Percentiles rank a stretch among this genome's conserved stretches.
phyloP scores from a whole-genome alignment of 2,797 vertebrate genomes.

The Rhadinocentrus ornatus region DNA sequence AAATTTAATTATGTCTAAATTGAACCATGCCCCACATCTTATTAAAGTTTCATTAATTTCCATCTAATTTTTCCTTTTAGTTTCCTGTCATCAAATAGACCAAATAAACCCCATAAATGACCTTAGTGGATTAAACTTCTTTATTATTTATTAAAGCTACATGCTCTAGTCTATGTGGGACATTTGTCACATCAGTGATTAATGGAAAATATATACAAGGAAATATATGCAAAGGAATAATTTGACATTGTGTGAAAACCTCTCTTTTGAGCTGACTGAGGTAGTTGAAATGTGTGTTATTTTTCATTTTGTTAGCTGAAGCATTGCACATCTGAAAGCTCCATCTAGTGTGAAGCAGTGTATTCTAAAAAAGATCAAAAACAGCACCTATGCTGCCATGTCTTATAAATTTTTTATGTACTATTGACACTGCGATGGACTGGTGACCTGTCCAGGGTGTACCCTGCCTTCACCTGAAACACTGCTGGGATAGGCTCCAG shows the following conservation, averaged over 20 bases:
- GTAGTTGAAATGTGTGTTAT: background rate
- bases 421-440: too few species aligned
- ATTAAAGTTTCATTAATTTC: background rate
- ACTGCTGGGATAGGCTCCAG: too few species aligned
- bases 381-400: background rate
- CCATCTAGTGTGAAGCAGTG: background rate
- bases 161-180: background rate
- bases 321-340: background rate
- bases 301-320: too few species aligned
- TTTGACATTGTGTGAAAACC: slow-evolving; percentile 11
- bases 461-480: too few species aligned
- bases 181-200: slow-evolving; percentile 5
- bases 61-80: background rate
- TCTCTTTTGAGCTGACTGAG: background rate
- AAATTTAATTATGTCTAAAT: background rate
- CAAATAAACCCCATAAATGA: background rate
- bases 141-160: background rate
- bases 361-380: slow-evolving; percentile 3
- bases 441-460: too few species aligned
- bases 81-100: background rate
- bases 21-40: background rate
- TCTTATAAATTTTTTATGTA: background rate
- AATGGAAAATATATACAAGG: slow-evolving; percentile 2
- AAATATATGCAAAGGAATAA: background rate
- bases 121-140: background rate